phyloP scores from a whole-genome alignment of 2,113 vertebrate species.

The Lagopus leucura region DNA sequence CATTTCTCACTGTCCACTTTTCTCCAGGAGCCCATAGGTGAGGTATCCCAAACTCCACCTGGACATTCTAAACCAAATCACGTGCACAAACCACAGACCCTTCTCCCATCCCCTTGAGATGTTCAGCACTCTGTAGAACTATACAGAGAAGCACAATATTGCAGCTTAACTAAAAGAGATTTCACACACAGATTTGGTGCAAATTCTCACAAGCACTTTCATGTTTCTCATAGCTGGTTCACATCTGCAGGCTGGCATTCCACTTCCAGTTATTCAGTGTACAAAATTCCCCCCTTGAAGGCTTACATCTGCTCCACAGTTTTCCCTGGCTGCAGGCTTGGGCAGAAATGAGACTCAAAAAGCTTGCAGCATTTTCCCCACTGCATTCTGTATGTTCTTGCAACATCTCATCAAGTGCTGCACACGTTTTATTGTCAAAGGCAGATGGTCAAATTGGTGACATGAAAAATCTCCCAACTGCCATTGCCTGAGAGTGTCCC shows the following conservation, averaged over 20 bases:
- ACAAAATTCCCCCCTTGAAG: not conserved
- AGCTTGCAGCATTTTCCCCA: not conserved
- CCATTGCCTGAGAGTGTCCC: not conserved
- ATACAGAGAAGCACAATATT: not conserved
- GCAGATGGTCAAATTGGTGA: constrained; percentile 19
- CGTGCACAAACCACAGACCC: not conserved
- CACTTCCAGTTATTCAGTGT: not conserved
- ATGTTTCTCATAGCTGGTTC: not conserved
- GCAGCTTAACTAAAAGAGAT: not conserved
- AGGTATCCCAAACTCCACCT: not conserved
- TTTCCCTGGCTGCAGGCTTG: not conserved
- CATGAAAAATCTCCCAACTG: not conserved
- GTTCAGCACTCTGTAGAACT: not conserved
- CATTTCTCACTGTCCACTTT: not conserved
- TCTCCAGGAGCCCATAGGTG: not conserved
- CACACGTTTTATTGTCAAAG: not conserved
- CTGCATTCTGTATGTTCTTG: not conserved
- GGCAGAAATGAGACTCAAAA: not conserved
- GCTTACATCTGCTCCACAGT: not conserved
- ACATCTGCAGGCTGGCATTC: not conserved
- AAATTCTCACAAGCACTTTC: not conserved
- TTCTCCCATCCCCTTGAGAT: not conserved
- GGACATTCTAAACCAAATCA: not conserved
- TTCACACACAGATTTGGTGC: not conserved
- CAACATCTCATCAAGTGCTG: not conserved